A percentile compares a stretch with the other conserved stretches of the same genome.
These are phyloP conservation scores for Anthrax anthrax DNA, from an alignment of 2,888 invertebrate species.

Conservation along the genomic window DNA sequence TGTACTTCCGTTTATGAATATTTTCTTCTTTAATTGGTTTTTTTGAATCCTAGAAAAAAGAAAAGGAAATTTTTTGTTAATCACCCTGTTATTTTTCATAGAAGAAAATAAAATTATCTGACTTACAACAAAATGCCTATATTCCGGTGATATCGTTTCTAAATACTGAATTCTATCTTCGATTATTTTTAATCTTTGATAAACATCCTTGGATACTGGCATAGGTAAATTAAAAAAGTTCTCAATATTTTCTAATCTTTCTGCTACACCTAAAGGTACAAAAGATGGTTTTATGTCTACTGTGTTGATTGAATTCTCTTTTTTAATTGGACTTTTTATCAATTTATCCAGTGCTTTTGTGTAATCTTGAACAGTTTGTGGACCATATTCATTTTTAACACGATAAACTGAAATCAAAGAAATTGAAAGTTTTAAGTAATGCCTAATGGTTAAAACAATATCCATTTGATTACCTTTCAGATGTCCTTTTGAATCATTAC, in stretches of 20 bases:
- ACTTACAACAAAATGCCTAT: constrained; percentile 50
- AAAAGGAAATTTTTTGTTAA: neutral
- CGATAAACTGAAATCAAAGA: constrained; percentile 43
- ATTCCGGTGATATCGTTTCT: constrained; percentile 69
- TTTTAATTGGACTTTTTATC: neutral
- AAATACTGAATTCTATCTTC: constrained; percentile 59
- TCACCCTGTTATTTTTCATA: too few species aligned
- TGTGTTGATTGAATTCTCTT: neutral
- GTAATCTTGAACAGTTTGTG: constrained; percentile 42
- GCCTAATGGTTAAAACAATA: too few species aligned
- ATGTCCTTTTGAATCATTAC: constrained; percentile 64
- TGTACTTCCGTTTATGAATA: neutral
- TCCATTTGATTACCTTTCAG: constrained; percentile 66
- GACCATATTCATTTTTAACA: constrained; percentile 56
- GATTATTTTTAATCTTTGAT: constrained; percentile 51
- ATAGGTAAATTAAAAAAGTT: constrained; percentile 36
- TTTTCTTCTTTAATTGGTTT: neutral
- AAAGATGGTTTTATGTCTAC: constrained; percentile 8
- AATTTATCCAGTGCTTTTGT: constrained; percentile 34
- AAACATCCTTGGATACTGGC: constrained; percentile 48
- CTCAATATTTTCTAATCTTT: constrained; percentile 52
- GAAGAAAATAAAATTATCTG: too few species aligned
- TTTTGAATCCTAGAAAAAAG: neutral
- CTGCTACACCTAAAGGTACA: constrained; percentile 40
- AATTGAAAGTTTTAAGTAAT: too few species aligned